Evolutionary conservation across 2,888 invertebrate species (phyloP), one percentile per base, ranked within the genome.

Genomic region (Heteromyza rotundicornis): DNA sequence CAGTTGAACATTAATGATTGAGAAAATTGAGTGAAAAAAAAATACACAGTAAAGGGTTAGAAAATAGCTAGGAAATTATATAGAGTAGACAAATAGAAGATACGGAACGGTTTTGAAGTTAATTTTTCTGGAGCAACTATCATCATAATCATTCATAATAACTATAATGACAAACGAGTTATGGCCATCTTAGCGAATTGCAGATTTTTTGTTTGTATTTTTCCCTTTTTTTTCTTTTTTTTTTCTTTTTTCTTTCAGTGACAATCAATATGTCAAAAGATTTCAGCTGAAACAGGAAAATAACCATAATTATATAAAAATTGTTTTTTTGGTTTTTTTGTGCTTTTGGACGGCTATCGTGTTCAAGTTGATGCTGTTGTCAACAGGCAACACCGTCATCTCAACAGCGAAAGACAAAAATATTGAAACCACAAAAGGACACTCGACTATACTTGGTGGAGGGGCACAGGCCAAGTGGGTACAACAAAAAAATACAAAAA

Each of bases 351-450:
- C 17, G 17, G 47, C n/a, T n/a, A 20, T 19, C 47, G 47, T 14
- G 40, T 10, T 40, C 40, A n/a, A n/a, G 40, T 40, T 40, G 40
- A 40, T 19, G 47, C 24, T 54, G 54, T 54, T 54, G 59, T 44
- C 19, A 59, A 47, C 54, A 52, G n/a, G 22, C 53, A 54, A 54
- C 47, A 47, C 27, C 44, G 53, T 47, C 53, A 49, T 53, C n/a
- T n/a, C 51, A 14, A 40, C 40, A 24, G 22, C 59, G 49, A 23
- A 8, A 8, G 47, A 5, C 35, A 40, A 40, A 24, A 2, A 10
- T 16, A 60, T 19, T 57, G 52, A 49, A 23, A 40, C 22, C 55
- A 55, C 55, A 60, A 60, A 59, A 55, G 60, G 60, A 60, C 60
- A 60, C 60, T 60, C 36, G 20, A 16, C 53, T 16, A 5, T 32